phyloP scores from a whole-genome alignment of 2,113 vertebrate species.

The Barnardius zonarius region DNA sequence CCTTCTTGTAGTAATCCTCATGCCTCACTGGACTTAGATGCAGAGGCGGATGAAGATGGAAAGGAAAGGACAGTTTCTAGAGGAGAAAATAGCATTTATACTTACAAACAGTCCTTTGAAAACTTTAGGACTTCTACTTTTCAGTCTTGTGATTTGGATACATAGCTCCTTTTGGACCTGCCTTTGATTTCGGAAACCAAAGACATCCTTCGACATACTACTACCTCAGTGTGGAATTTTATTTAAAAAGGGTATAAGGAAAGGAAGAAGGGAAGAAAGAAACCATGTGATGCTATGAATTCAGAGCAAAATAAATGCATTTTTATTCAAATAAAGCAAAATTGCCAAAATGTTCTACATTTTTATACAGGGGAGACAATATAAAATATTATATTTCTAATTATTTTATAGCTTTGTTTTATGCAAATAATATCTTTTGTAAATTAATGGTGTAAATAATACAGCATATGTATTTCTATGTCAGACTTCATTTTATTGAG shows the following conservation, averaged over 20 bases:
- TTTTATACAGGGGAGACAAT: constrained; percentile 69
- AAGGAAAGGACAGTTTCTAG: constrained; percentile 61
- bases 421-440: constrained; percentile 78
- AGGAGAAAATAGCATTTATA: constrained; percentile 62
- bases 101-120: constrained; percentile 78
- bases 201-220: constrained; percentile 73
- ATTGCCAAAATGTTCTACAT: constrained; percentile 70
- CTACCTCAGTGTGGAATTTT: constrained; percentile 91
- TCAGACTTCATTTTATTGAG: constrained; percentile 76
- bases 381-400: constrained; percentile 73
- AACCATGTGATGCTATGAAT: constrained; percentile 45
- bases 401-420: constrained; percentile 78
- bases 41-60: constrained; percentile 74
- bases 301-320: constrained; percentile 60
- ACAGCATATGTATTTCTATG: constrained; percentile 75
- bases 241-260: constrained; percentile 70
- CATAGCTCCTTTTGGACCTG: constrained; percentile 69
- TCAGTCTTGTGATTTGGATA: constrained; percentile 72
- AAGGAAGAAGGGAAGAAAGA: constrained; percentile 41
- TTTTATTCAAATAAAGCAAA: constrained; percentile 82
- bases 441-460: constrained; percentile 90
- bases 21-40: constrained; percentile 72
- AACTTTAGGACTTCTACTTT: constrained; percentile 76
- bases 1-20: constrained; percentile 71
- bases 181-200: constrained; percentile 65